Evolutionary conservation across 37 sponge, comb jelly and placozoan genomes (phyloP).

Genomic region (Diacarnus erythraeanus): DNA sequence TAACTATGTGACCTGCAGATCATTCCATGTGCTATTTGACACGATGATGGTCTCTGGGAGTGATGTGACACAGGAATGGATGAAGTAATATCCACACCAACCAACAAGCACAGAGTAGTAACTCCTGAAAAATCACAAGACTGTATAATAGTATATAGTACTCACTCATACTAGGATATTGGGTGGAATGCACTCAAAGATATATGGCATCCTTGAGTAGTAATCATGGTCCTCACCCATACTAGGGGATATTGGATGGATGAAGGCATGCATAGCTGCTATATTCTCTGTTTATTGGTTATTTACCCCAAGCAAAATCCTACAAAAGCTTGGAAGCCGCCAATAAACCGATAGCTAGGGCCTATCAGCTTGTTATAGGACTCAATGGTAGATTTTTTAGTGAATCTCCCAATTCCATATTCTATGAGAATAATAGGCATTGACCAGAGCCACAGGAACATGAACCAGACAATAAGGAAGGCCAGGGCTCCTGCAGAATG

Average conservation of each 20-base stretch:
- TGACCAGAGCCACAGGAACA: constrained; percentile 82
- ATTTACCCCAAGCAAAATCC: constrained; percentile 65
- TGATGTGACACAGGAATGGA: constrained; percentile 30
- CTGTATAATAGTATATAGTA: not conserved
- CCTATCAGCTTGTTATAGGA: constrained; percentile 62
- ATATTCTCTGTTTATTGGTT: no score
- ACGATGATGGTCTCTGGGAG: constrained; percentile 48
- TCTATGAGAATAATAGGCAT: constrained; percentile 83
- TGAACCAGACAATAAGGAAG: constrained; percentile 79
- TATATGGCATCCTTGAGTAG: no score
- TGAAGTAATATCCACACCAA: constrained; percentile 82
- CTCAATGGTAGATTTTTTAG: constrained; percentile 62
- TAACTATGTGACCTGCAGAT: constrained; percentile 39
- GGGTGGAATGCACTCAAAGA: no score
- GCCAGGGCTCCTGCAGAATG: constrained; percentile 63
- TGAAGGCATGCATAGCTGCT: not conserved
- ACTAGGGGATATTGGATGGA: no score
- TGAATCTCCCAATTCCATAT: constrained; percentile 79
- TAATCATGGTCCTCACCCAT: no score
- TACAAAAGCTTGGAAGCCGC: constrained; percentile 59
- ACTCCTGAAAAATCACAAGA: constrained; percentile 41
- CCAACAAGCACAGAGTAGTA: constrained; percentile 85
- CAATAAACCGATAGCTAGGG: constrained; percentile 73
- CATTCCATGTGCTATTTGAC: constrained; percentile 50
- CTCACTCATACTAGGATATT: no score